phyloP scores from a whole-genome alignment of 2,113 vertebrate species.

The Scophthalmus maximus region DNA sequence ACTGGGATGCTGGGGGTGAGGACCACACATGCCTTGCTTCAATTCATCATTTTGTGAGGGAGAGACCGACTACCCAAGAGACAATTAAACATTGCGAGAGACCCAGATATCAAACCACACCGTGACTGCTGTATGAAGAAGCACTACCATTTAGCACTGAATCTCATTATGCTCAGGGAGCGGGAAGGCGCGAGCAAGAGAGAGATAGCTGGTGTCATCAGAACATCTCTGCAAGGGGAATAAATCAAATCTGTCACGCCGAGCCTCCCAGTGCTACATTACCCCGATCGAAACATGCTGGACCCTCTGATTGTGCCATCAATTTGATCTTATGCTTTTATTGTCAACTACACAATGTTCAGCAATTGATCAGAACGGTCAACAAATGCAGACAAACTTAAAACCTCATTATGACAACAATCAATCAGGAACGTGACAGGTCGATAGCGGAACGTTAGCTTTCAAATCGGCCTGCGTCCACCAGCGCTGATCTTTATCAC shows the following conservation, averaged over 20 bases:
- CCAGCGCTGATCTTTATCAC: conserved; percentile 63
- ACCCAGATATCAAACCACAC: conserved; percentile 82
- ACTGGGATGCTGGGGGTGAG: conserved; percentile 75
- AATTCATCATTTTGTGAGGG: conserved; percentile 82
- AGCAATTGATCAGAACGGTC: conserved; percentile 78
- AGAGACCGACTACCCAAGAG: conserved; percentile 76
- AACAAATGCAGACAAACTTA: conserved; percentile 78
- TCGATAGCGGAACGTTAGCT: conserved; percentile 70
- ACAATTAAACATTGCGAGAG: conserved; percentile 82
- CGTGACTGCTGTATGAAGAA: conserved; percentile 73
- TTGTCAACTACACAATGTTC: conserved; percentile 82
- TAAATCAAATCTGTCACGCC: conserved; percentile 79
- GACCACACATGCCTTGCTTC: conserved; percentile 81
- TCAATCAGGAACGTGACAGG: conserved; percentile 74
- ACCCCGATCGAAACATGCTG: conserved; percentile 71
- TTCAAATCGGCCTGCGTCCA: conserved; percentile 65
- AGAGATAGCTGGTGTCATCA: conserved; percentile 73
- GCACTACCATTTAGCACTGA: conserved; percentile 75
- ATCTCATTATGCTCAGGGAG: conserved; percentile 77
- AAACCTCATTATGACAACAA: conserved; percentile 81
- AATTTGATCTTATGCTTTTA: conserved; percentile 82
- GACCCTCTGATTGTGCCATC: conserved; percentile 74
- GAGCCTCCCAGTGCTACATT: conserved; percentile 66
- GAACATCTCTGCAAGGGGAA: conserved; percentile 75
- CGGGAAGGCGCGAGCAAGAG: conserved; percentile 39